Evolutionary conservation across 1,140 invertebrate species (phyloP), one percentile per base, ranked within the genome.

Genomic region (Zaprionus africanus): DNA sequence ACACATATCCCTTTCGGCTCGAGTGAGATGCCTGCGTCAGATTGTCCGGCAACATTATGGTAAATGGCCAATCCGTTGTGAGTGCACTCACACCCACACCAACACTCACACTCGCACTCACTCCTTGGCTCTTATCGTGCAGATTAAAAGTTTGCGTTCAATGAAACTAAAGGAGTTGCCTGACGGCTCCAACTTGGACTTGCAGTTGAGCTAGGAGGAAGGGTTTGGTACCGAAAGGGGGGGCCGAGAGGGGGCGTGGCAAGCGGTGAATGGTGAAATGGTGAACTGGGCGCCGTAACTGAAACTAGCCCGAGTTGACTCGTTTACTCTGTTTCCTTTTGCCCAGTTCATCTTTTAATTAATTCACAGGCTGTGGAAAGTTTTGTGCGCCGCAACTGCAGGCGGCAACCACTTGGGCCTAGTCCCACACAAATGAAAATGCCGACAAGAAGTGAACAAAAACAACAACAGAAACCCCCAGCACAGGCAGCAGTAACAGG

Each of bases 321-420:
- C 61, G 66, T 64, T 76, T 79, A 65, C 65, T 81, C 76, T 38
- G 57, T 76, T 83, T 85, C 80, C 69, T 81, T 81, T 72, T 80
- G 84, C 66, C 77, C 83, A 87, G 83, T 88, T 87, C 83, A 87
- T 88, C 83, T 87, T 87, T 88, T 87, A 87, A 87, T 87, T 87
- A 87, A 87, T 87, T 87, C 83, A 87, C 83, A 86, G 86, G 83
- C 72, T 82, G 82, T 62, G 82, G n/a, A 87, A 87, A 87, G 66
- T 87, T 88, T 87, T 83, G 73, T 63, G 54, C 67, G 72, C 31
- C 31, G 66, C 83, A 76, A 87, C 77, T 82, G 68, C 68, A 72
- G 68, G 62, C 74, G 67, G 68, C 67, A 71, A 71, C 73, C 67
- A 76, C 67, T 86, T 86, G 82, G 82, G 82, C 83, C 83, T 86